Base-by-base conservation (phyloP, 2,113 vertebrate genomes). In the Benthochromis sp. region DNA sequence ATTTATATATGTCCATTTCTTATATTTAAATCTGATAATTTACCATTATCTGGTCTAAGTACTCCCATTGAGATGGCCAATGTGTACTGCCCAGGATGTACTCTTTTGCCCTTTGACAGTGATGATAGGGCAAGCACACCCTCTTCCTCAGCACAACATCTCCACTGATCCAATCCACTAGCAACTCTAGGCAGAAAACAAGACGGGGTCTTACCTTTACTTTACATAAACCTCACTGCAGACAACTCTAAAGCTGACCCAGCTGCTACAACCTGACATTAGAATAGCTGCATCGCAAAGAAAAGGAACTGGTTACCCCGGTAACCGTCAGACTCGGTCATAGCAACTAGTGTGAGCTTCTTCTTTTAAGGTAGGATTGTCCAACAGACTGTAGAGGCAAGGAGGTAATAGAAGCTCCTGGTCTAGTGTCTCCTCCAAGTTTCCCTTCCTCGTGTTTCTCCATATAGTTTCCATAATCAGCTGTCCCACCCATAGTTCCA, bases 171-270 rank as follows among this genome's bases (percentile, higher is more conserved):
- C 57, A 61, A 10, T 19, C 57, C 29, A 61, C 36, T 71, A 24
- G 66, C 38, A 43, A 14, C n/a, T 71, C n/a, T 24, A 71, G 66
- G 38, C n/a, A 71, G 38, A 71, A 71, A 71, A 71, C 66, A 43
- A 43, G 38, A 71, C 2, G 2, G 38, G 36, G 1, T 13, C n/a
- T 21, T 71, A 71, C 66, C n/a, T 71, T 71, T 43, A 71, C 38
- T 71, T 43, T 71, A 71, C 38, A 71, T 16, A 71, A 73, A 73
- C 38, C 66, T 73, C 31, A 43, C 66, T 73, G 12, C 21, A 73
- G 38, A 73, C 13, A 71, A 71, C 66, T 71, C 38, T 71, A 1
- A 0, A 71, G n/a, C 21, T 14, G 21, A 73, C 13, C 13, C 69
- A 27, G 38, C 69, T 73, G 21, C 69, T 73, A 27, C 38, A 71